phyloP scores from a whole-genome alignment of 2,113 vertebrate genomes.

The Drymodes brunneopygia region DNA sequence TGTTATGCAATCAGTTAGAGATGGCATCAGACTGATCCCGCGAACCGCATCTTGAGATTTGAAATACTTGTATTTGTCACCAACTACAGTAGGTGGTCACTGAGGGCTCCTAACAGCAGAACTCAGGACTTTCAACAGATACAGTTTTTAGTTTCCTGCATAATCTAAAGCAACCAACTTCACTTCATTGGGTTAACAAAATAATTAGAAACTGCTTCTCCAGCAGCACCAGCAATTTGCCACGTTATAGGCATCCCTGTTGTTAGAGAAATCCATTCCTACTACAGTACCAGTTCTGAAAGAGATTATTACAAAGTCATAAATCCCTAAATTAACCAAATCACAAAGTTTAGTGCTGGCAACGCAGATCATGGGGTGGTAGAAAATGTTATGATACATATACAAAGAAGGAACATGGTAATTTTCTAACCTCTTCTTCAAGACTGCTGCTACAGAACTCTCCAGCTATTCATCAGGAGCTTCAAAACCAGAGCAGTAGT shows the following conservation, averaged over 20 bases:
- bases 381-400: neutral
- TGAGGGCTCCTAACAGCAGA: neutral
- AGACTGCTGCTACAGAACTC: neutral
- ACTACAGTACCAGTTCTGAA: neutral
- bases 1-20: neutral
- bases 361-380: neutral
- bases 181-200: neutral
- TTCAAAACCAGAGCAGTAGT: neutral
- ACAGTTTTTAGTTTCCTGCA: neutral
- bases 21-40: neutral
- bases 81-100: neutral
- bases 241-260: neutral
- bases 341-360: neutral
- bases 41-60: neutral
- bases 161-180: neutral
- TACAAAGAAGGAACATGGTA: neutral
- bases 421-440: constrained; percentile 36
- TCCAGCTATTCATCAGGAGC: constrained; percentile 3
- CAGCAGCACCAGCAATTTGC: neutral
- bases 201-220: neutral
- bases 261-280: neutral
- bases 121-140: neutral
- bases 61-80: neutral
- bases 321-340: constrained; percentile 32
- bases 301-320: neutral